A percentile compares a stretch with the other conserved stretches of the same genome.
Evolutionary conservation across 2,888 invertebrate species (phyloP).

Genomic region (Hirtodrosophila histrioides): DNA sequence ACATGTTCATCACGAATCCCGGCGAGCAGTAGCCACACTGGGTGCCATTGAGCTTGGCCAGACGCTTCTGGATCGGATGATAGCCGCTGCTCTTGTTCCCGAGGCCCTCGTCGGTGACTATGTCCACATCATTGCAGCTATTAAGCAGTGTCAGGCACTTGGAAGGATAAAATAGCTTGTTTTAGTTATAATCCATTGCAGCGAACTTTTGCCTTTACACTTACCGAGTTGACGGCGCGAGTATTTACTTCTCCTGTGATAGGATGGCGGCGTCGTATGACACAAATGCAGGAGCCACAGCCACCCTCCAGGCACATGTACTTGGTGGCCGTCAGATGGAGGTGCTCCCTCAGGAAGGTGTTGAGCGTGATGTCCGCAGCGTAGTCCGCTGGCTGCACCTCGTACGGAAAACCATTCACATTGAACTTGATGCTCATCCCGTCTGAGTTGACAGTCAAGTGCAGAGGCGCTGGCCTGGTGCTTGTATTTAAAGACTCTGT

Average conservation of each 20-base stretch:
- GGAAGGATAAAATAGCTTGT: neutral
- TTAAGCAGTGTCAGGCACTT: slow-evolving; percentile 88
- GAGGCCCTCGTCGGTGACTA: slow-evolving; percentile 90
- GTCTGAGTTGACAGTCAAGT: slow-evolving; percentile 35
- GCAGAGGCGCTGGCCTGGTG: slow-evolving; percentile 4
- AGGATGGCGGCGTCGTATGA: slow-evolving; percentile 82
- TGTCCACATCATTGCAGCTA: slow-evolving; percentile 87
- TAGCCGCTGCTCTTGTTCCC: slow-evolving; percentile 88
- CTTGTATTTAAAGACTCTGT: slow-evolving; percentile 49
- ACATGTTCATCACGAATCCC: slow-evolving; percentile 91
- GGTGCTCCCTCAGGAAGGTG: slow-evolving; percentile 86
- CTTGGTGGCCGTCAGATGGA: slow-evolving; percentile 87
- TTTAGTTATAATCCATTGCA: no score
- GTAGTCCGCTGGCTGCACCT: slow-evolving; percentile 79
- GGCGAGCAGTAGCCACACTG: slow-evolving; percentile 92
- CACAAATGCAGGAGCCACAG: slow-evolving; percentile 87
- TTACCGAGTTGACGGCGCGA: slow-evolving; percentile 87
- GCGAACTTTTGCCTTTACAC: neutral
- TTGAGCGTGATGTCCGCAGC: slow-evolving; percentile 86
- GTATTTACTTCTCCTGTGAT: slow-evolving; percentile 61
- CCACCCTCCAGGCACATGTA: slow-evolving; percentile 89
- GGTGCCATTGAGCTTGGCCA: slow-evolving; percentile 88
- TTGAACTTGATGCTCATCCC: slow-evolving; percentile 67
- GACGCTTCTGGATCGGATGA: slow-evolving; percentile 87
- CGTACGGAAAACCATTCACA: slow-evolving; percentile 69